Percentiles rank a stretch among this genome's conserved stretches.
Conservation (phyloP, 2,888 invertebrate species). For the Sminthurinus aureus region DNA sequence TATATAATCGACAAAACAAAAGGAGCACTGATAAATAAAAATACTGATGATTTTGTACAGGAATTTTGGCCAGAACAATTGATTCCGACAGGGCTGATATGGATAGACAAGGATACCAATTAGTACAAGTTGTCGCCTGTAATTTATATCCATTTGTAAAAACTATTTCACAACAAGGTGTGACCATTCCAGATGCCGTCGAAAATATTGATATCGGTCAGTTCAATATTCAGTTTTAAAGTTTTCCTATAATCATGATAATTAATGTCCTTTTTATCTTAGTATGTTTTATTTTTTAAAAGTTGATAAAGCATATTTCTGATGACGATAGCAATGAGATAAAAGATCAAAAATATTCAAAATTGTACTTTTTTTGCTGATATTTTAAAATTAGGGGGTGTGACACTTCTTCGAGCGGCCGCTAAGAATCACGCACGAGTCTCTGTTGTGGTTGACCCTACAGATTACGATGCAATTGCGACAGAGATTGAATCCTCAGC, state of each 20-base stretch:
- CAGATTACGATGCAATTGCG: slow-evolving; percentile 81
- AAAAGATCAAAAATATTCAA: no score
- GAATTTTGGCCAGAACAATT: slow-evolving; percentile 72
- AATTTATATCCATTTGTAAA: slow-evolving; percentile 95
- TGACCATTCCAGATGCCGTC: slow-evolving; percentile 85
- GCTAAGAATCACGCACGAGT: slow-evolving; percentile 97
- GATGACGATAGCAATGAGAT: no score
- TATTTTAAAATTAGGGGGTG: slow-evolving; percentile 71
- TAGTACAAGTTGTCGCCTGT: slow-evolving; percentile 90
- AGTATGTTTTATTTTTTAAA: no score
- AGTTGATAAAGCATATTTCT: no score
- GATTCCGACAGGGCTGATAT: slow-evolving; percentile 84
- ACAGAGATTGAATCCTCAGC: slow-evolving; percentile 73
- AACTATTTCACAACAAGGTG: slow-evolving; percentile 81
- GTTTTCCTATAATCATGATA: not conserved
- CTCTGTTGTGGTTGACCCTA: slow-evolving; percentile 90
- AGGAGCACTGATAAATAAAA: no score
- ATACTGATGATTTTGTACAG: slow-evolving; percentile 62
- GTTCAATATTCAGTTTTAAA: slow-evolving; percentile 25
- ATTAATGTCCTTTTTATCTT: no score
- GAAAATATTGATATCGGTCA: slow-evolving; percentile 94
- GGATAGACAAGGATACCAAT: slow-evolving; percentile 77
- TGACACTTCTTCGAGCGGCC: slow-evolving; percentile 91
- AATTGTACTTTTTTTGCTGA: not conserved
- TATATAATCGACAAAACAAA: not conserved